Base-by-base conservation (phyloP, 2,113 vertebrate species). In the Dissostichus mawsoni region DNA sequence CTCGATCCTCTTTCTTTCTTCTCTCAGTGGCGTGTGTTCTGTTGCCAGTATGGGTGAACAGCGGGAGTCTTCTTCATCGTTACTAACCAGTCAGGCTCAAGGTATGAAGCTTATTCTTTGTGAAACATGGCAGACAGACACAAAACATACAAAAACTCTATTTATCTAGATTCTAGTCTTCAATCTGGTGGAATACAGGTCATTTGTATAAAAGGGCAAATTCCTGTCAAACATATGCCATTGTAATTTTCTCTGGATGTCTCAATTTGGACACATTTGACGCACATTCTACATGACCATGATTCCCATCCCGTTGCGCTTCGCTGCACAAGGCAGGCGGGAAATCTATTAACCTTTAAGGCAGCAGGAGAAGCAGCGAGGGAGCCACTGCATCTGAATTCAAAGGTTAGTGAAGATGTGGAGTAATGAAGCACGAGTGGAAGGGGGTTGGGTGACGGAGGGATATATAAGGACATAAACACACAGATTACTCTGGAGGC, bases 331-430 rank as follows among this genome's bases (percentile, higher is more conserved):
- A 87, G 79, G 48, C 74, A 78, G 82, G 78, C 8, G 71, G 82
- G 86, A 89, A 90, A 93, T 92, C 89, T 92, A 94, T 94, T 94
- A 94, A 94, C 94, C 92, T 94, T 94, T 93, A 88, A 82, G 85
- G 66, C 81, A 84, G 90, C 84, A 85, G 90, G 84, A 90, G 87
- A 80, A 85, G 62, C 84, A 80, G 36, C 85, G 76, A 85, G 88
- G 73, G 57, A 78, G 86, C 41, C 63, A 82, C 87, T 63, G 83
- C 78, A 84, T 87, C 74, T 91, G 58, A 76, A 87, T 87, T 85
- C 84, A 93, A 93, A 93, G 91, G 92, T 92, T 90, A 92, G 62
- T 33, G 52, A 69, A 84, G 87, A 87, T 76, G 80, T 61, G 76
- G 61, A 71, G 85, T 82, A 89, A 90, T 83, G 78, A 82, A 83